Evolutionary conservation across 2,113 vertebrate genomes (phyloP), one percentile per base, ranked within the genome.

Genomic region (Aldabrachelys gigantea): DNA sequence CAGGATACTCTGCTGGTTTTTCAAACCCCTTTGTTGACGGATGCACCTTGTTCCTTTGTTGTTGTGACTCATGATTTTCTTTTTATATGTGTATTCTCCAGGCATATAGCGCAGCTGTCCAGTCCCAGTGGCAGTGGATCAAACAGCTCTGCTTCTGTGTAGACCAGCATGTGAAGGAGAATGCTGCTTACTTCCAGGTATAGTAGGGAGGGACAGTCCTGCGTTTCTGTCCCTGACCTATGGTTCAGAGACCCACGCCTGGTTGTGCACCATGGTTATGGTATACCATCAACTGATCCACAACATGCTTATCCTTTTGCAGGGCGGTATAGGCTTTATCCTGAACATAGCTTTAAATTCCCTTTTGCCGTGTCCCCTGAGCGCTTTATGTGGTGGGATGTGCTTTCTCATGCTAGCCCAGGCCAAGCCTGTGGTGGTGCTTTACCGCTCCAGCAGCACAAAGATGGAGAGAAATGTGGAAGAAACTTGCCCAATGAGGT

Each of bases 61-160:
- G 0, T 69, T 86, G 62, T 69, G 19, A n/a, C 35, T 8, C 2
- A 2, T 31, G 80, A 10, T 2, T 1, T 5, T 56, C 41, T 88
- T 78, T 83, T 14, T 87, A 5, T 69, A 17, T 16, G 27, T n/a
- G 62, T 47, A 54, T 69, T 8, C 69, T 69, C 1, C 97, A 99
- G 99, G 99, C 99, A 10, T 99, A 99, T 97, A 99, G 99, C 1
- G 99, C 99, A 6, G 99, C 99, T 0, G 98, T 99, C 89, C 99
- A 99, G 98, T 99, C 98, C 3, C 99, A 99, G 92, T 98, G 99
- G 98, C 99, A 99, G 97, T 99, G 99, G 99, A 99, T 99, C 85
- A 98, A 98, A 85, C 99, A 99, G 98, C 98, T 99, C 10, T 99
- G 99, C 91, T 90, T 99, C 52, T 99, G 99, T 35, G 99, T 99